Percentiles rank a stretch among this genome's conserved stretches.
phyloP scores from a whole-genome alignment of 2,888 invertebrate species.

The Clunio marinus region DNA sequence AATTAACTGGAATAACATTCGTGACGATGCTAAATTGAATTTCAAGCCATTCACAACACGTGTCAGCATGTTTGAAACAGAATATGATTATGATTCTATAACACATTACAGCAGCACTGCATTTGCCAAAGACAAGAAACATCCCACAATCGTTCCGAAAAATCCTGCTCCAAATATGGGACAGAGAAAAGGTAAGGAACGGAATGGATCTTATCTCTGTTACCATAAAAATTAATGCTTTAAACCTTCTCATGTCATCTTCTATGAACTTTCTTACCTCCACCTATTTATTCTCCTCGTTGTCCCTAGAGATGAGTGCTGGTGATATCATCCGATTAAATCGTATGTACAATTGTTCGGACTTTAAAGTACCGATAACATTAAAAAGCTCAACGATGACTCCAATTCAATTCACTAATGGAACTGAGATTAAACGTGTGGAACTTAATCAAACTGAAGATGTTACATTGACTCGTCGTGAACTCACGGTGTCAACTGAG shows the following conservation, averaged over 20 bases:
- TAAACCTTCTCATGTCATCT: not conserved
- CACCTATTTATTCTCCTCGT: not conserved
- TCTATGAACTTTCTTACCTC: not conserved
- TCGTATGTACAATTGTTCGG: conserved; percentile 43
- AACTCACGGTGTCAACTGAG: not conserved
- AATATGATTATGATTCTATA: conserved; percentile 37
- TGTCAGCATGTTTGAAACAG: conserved; percentile 25
- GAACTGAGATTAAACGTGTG: not conserved
- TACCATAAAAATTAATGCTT: conserved; percentile 25
- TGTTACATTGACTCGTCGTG: not conserved
- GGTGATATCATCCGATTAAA: conserved; percentile 44
- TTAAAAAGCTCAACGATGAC: not conserved
- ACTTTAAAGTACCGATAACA: not conserved
- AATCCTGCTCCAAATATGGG: conserved; percentile 24
- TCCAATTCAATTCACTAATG: not conserved
- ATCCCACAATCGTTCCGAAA: conserved; percentile 27
- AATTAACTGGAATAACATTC: conserved; percentile 36
- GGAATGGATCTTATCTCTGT: conserved; percentile 21
- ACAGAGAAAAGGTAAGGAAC: conserved; percentile 29
- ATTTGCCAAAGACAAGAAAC: conserved; percentile 31
- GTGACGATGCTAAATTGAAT: conserved; percentile 31
- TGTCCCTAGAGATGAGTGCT: conserved; percentile 41
- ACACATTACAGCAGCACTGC: conserved; percentile 18
- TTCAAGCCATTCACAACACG: conserved; percentile 16
- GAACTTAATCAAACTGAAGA: not conserved